Evolutionary conservation across 2,888 invertebrate genomes (phyloP).

Genomic region (Ophraella communa): DNA sequence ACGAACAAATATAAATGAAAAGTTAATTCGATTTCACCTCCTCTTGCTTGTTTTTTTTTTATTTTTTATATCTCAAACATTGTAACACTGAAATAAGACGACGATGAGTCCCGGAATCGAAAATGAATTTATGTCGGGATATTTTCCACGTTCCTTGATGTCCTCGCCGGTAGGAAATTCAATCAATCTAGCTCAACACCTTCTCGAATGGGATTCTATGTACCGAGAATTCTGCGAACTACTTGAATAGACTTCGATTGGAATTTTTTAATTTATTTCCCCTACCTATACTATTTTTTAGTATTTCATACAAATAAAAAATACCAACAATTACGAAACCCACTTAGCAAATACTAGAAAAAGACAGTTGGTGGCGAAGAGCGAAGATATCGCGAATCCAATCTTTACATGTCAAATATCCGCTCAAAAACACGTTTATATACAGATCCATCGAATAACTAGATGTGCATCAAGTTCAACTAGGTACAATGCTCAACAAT

Average conservation of each 20-base stretch:
- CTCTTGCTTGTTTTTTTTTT: conserved; percentile 16
- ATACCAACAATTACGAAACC: too few relatives aligned
- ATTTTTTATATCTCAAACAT: conserved; percentile 12
- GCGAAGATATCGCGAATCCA: too few relatives aligned
- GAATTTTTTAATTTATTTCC: neutral
- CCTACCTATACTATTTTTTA: neutral
- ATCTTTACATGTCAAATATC: too few relatives aligned
- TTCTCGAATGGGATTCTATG: neutral
- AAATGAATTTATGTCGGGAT: conserved; percentile 23
- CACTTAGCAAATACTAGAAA: too few relatives aligned
- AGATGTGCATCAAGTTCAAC: too few relatives aligned
- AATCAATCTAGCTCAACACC: conserved; percentile 12
- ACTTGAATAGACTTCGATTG: neutral
- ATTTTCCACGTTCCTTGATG: conserved; percentile 10
- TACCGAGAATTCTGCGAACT: neutral
- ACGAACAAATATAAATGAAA: neutral
- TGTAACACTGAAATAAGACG: conserved; percentile 8
- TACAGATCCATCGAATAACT: too few relatives aligned
- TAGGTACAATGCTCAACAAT: too few relatives aligned
- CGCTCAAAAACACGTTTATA: too few relatives aligned
- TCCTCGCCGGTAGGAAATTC: conserved; percentile 10
- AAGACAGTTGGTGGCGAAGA: too few relatives aligned
- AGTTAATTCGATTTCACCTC: conserved; percentile 4
- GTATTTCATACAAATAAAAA: neutral
- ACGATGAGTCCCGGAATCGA: conserved; percentile 11